Percentiles rank a stretch among this genome's conserved stretches.
phyloP scores from a whole-genome alignment of 1,140 invertebrate genomes.

The Heliconius congener region DNA sequence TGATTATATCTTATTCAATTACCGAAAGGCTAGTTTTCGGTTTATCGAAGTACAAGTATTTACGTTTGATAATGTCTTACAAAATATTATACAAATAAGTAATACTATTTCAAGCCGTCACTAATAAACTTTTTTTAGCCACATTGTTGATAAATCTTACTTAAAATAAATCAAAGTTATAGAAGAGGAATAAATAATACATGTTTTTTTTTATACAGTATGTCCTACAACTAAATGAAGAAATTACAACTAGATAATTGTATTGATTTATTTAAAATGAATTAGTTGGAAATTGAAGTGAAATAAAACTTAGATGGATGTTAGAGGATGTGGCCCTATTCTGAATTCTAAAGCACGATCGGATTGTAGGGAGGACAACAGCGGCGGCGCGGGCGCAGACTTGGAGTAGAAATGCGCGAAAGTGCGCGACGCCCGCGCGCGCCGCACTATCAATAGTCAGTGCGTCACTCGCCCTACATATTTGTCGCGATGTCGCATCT shows the following conservation, averaged over 20 bases:
- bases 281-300: no score
- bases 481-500: conserved; percentile 54
- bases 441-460: conserved; percentile 68
- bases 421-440: conserved; percentile 36
- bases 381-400: neutral
- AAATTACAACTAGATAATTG: no score
- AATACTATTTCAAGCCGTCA: neutral
- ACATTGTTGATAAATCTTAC: neutral
- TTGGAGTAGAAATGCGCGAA: conserved; percentile 23
- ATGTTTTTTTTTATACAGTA: no score
- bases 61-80: neutral
- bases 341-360: neutral
- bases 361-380: neutral
- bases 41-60: neutral
- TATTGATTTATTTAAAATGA: no score
- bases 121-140: neutral
- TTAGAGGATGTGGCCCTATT: neutral
- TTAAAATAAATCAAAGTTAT: neutral
- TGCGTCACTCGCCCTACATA: conserved; percentile 71
- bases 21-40: neutral
- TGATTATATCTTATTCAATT: conserved; percentile 30
- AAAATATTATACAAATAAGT: neutral
- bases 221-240: no score
- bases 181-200: no score
- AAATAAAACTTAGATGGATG: no score